A percentile compares a stretch with the other conserved stretches of the same genome.
These are phyloP conservation scores for Centrocercus urophasianus DNA, from an alignment of 2,113 vertebrate species.

Conservation along the genomic window DNA sequence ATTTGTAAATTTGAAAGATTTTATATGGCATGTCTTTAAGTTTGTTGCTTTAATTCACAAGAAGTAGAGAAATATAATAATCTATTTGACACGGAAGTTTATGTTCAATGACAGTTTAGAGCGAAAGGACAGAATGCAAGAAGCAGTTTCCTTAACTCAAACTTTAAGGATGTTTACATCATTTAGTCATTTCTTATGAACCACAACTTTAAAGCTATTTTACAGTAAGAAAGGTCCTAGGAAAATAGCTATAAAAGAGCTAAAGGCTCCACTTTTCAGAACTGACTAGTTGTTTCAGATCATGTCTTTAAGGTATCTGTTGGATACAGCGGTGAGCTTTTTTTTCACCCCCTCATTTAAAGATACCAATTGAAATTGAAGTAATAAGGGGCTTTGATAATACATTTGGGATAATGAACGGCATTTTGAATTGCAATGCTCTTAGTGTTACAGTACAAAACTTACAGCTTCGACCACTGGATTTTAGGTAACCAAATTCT, in stretches of 20 bases:
- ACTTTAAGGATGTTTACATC: not conserved
- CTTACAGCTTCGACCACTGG: not conserved
- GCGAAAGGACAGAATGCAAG: not conserved
- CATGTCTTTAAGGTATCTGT: not conserved
- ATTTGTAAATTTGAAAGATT: not conserved
- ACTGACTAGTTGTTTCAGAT: not conserved
- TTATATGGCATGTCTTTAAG: not conserved
- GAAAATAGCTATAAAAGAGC: not conserved
- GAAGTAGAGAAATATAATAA: not conserved
- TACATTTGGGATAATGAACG: not conserved
- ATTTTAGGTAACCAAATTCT: not conserved
- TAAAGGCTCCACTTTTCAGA: not conserved
- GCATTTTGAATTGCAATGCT: not conserved
- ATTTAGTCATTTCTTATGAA: not conserved
- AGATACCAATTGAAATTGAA: not conserved
- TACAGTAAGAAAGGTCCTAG: not conserved
- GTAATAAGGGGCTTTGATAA: not conserved
- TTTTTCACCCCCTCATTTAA: not conserved
- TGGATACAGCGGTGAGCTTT: not conserved
- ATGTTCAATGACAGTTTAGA: not conserved
- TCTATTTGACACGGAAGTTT: not conserved
- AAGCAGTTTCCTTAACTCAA: not conserved
- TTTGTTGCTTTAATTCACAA: not conserved
- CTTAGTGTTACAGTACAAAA: not conserved
- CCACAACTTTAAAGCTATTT: not conserved